phyloP scores from a whole-genome alignment of 2,113 vertebrate species.

The Papio anubis region DNA sequence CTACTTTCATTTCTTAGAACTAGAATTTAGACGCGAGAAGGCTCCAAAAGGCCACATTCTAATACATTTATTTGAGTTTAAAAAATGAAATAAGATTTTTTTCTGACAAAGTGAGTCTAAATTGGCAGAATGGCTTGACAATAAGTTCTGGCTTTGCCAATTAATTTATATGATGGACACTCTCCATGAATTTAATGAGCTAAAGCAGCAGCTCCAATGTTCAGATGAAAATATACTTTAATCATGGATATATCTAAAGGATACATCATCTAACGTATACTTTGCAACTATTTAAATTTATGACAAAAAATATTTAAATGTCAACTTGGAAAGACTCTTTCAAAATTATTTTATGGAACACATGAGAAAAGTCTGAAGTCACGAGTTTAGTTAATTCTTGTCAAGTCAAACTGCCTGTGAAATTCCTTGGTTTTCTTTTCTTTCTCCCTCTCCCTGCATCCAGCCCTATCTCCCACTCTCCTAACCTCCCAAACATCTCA shows the following conservation, averaged over 20 bases:
- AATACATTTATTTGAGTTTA: slow-evolving; percentile 32
- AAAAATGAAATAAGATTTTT: slow-evolving; percentile 34
- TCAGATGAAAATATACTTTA: slow-evolving; percentile 55
- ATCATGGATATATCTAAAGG: not conserved
- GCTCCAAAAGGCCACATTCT: not conserved
- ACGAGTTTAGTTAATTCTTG: not conserved
- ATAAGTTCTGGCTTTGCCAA: slow-evolving; percentile 39
- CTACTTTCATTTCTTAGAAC: slow-evolving; percentile 39
- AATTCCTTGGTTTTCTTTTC: not conserved
- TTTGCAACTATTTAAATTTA: slow-evolving; percentile 51
- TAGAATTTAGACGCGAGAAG: slow-evolving; percentile 30
- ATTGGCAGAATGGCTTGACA: slow-evolving; percentile 54
- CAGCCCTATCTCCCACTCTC: too few relatives aligned
- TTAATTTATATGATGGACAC: slow-evolving; percentile 65
- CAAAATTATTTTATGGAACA: not conserved
- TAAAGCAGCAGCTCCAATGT: slow-evolving; percentile 33
- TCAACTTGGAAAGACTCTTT: slow-evolving; percentile 19
- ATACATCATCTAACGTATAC: not conserved
- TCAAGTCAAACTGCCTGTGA: not conserved
- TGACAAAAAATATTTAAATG: slow-evolving; percentile 38
- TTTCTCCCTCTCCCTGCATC: not conserved
- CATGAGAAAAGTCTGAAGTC: not conserved
- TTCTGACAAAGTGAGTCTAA: slow-evolving; percentile 35
- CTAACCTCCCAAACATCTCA: not conserved
- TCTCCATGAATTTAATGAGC: slow-evolving; percentile 58